Conservation (phyloP, 2,113 vertebrate genomes). For the Delphinus delphis region DNA sequence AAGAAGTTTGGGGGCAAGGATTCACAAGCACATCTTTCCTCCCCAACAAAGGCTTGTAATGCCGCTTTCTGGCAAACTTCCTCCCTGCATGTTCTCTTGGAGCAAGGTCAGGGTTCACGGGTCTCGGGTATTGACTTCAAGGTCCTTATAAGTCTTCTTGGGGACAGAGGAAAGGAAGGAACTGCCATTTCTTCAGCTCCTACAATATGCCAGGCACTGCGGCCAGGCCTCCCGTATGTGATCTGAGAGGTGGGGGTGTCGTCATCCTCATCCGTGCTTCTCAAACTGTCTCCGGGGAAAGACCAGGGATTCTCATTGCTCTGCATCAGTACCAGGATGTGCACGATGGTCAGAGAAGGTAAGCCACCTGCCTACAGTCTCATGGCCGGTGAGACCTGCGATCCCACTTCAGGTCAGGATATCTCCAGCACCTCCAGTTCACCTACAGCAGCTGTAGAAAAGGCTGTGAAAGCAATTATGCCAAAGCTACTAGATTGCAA, state of each 20-base stretch:
- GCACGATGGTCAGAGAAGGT: not conserved
- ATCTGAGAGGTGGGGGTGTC: not conserved
- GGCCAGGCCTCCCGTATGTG: accelerated
- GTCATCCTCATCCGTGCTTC: not conserved
- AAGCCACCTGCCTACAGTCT: not conserved
- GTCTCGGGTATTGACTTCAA: not conserved
- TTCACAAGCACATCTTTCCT: not conserved
- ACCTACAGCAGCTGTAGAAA: not conserved
- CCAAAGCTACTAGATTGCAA: not conserved
- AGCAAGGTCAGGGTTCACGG: not conserved
- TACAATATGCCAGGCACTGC: accelerated
- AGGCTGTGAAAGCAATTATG: not conserved
- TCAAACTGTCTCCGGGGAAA: not conserved
- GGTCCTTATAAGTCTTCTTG: not conserved
- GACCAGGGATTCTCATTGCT: not conserved
- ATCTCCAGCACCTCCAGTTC: not conserved
- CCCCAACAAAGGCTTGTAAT: not conserved
- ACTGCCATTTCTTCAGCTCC: not conserved
- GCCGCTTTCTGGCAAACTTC: not conserved
- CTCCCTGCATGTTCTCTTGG: not conserved
- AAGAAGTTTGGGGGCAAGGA: not conserved
- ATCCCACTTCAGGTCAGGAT: not conserved
- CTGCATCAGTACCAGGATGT: not conserved
- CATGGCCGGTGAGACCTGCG: not conserved
- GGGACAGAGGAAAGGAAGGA: not conserved